Evolutionary conservation across 1,140 invertebrate species (phyloP), one percentile per base, ranked within the genome.

Genomic region (Alviniconcha marisindica): DNA sequence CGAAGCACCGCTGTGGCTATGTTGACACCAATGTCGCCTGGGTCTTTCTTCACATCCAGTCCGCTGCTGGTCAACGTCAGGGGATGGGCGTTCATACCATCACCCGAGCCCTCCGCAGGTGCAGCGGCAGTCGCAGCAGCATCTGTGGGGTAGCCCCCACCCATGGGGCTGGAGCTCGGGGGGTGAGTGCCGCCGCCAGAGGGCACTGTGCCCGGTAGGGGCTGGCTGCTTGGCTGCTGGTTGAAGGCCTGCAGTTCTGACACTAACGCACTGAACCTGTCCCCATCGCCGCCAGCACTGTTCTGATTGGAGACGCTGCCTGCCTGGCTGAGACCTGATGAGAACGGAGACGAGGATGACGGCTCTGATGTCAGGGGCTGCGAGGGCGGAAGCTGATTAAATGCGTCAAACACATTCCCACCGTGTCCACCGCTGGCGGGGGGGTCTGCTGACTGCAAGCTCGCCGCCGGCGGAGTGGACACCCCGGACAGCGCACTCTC

Each of bases 211-310:
- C 7, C 7, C 18, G 44, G 44, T 48, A 18, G 44, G 44, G 44
- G 44, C 44, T 31, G 69, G 36, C 33, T 33, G 14, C 69, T 36
- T 38, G 69, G 31, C 36, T 71, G 69, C 36, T 71, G 69, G 36
- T 71, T 71, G 69, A 71, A 71, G 18, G 69, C 69, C 36, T 40
- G 69, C 69, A 71, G 69, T 24, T 71, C 69, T 21, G 69, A 71
- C 36, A 71, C 69, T 18, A 71, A 71, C 14, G 69, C 69, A 33
- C 69, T 71, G 69, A 71, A 71, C 69, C 36, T 36, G 5, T 40
- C 69, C 14, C 36, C 69, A 5, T 71, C 69, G 2, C 14, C 36
- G 14, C 36, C 15, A 71, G 33, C 4, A 24, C 36, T 71, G 69
- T 33, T 71, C 24, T 33, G 31, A 31, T 66, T 28, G 3, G 69